Base-by-base conservation (phyloP, 2,113 vertebrate genomes). In the Cricetomys ansorgei region DNA sequence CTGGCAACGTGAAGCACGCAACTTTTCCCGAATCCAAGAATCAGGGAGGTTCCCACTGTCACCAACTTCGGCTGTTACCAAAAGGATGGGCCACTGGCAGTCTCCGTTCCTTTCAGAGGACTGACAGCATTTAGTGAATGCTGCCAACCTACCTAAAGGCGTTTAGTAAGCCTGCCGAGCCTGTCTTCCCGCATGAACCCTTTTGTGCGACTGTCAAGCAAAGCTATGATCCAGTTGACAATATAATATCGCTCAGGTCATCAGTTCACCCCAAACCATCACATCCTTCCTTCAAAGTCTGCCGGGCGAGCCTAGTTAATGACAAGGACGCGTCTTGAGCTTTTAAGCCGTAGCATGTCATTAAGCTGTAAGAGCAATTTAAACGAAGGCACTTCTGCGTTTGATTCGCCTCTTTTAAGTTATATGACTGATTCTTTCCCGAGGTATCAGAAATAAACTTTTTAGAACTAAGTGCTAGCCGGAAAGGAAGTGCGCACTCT, bases 401-500 rank as follows among this genome's bases (percentile, higher is more conserved):
- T 97, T 84, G 89, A 95, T 86, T 97, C 45, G 97, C 92, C 96
- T 96, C 94, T 94, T 84, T 97, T 80, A 93, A 95, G 94, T 85
- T 91, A 50, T 48, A 37, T 94, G 97, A 96, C 96, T 96, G 96
- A 97, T 97, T 96, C 93, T 94, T 75, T 81, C 91, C 97, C 59
- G 94, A 97, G 89, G 92, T 94, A 57, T 93, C 95, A 98, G 97
- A 97, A 97, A 89, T 97, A 95, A 95, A 94, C 90, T 95, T 94
- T 96, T 85, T 92, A 98, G 97, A 93, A 73, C 73, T 91, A 11
- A 73, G 7, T 59, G 67, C 90, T 96, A 45, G 73, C 93, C 67
- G 12, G 59, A 83, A 93, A 92, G 97, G 96, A 97, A 91, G 45
- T 62, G 89, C 69, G 72, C 86, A 3, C 91, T 83, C 72, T 92